Base-by-base conservation (phyloP, 2,797 vertebrate species). In the Gymnopithys bicolor region DNA sequence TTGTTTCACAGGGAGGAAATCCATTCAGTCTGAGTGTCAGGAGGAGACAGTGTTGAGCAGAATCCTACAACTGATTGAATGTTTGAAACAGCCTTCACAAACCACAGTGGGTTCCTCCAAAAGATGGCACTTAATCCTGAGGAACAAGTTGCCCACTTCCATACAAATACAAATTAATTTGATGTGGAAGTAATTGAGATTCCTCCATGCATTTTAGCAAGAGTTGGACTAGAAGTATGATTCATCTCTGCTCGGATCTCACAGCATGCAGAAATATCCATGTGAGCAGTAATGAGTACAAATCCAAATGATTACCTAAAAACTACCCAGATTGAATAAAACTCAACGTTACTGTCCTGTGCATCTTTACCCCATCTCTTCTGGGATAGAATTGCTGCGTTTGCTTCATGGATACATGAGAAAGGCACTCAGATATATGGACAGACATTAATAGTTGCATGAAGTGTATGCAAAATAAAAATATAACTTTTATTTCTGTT, bases 1-100 rank as follows among this genome's bases (percentile, higher is more conserved):
- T 92, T 93, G 56, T 69, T 77, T 92, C 77, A 89, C 53, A 89
- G 30, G 58, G 84, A 96, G 46, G 70, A 92, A 96, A 95, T 92
- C 37, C 63, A 83, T 80, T 64, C 53, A 35, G 48, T 74, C 45
- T 79, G 58, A 74, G 37, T 70, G 11, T 85, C 60, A 91, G n/a
- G 24, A 87, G 25, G 49, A 89, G 41, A 70, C 5, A 9, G 24
- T 17, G 15, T 59, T 87, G 49, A 92, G 21, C 13, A 90, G 46
- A 84, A 90, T 89, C 56, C 37, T 39, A 46, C 56, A 53, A 89
- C 27, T 55, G 13, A 45, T 17, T 70, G 66, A 88, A 89, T 37
- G 6, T 52, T 76, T 94, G 25, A 33, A 76, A 27, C 24, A 66
- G 33, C 32, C 21, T 63, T 58, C 56, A 67, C 17, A 63, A 56